A percentile compares a stretch with the other conserved stretches of the same genome.
phyloP scores from a whole-genome alignment of 1,140 invertebrate genomes.

The Drosophila azteca region DNA sequence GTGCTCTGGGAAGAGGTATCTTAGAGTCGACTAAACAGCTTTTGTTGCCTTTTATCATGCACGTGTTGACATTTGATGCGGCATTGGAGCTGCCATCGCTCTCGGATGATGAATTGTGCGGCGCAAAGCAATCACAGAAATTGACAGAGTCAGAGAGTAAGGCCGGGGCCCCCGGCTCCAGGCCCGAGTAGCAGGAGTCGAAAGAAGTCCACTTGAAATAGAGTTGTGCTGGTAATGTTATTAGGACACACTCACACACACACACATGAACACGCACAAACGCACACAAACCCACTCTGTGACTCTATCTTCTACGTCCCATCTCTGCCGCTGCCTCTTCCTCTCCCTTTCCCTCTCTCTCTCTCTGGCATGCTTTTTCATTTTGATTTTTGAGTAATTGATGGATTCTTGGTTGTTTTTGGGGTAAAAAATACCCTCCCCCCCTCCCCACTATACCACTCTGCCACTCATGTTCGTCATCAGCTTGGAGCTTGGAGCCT shows the following conservation, averaged over 20 bases:
- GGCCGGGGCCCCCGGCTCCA: no score
- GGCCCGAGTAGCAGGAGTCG: constrained; percentile 3
- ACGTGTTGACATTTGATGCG: constrained; percentile 63
- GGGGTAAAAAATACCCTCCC: constrained; percentile 18
- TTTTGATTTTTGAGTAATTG: constrained; percentile 64
- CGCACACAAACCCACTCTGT: not conserved
- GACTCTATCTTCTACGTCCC: not conserved
- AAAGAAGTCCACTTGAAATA: constrained; percentile 49
- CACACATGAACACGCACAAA: constrained; percentile 5
- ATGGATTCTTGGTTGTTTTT: constrained; percentile 45
- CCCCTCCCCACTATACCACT: not conserved
- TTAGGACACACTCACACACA: constrained; percentile 34
- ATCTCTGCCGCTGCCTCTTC: no score
- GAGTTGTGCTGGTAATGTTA: constrained; percentile 58
- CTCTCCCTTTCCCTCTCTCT: no score
- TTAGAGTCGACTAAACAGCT: not conserved
- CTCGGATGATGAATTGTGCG: constrained; percentile 57
- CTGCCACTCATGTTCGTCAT: constrained; percentile 1
- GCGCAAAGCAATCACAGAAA: constrained; percentile 60
- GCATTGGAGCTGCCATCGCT: constrained; percentile 48
- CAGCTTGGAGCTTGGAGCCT: constrained; percentile 11
- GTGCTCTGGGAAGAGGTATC: no score
- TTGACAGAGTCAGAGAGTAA: constrained; percentile 40
- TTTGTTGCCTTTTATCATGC: constrained; percentile 43
- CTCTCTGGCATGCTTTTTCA: constrained; percentile 43